These are phyloP conservation scores for Anableps anableps DNA, from an alignment of 2,797 vertebrate species.

Conservation along the genomic window DNA sequence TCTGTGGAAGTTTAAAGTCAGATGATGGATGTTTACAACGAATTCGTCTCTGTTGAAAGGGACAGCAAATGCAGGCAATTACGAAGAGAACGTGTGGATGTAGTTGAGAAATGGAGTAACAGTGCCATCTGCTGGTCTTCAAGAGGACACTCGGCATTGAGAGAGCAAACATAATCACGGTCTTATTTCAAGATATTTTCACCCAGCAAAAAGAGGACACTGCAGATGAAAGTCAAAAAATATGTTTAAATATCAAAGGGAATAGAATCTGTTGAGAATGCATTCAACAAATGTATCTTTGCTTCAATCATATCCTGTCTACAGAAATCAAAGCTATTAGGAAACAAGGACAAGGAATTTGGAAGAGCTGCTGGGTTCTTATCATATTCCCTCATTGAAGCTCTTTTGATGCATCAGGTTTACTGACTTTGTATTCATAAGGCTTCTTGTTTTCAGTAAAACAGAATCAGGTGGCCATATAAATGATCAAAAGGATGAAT, in stretches of 20 bases:
- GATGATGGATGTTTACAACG: neutral
- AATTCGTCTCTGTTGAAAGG: neutral
- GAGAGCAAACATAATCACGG: neutral
- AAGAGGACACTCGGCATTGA: neutral
- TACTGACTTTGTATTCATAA: neutral
- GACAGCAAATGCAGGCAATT: neutral
- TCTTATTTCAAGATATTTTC: neutral
- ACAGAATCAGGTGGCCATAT: neutral
- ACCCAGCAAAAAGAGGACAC: neutral
- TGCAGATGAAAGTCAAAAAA: neutral
- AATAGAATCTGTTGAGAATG: neutral
- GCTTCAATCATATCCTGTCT: neutral
- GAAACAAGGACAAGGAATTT: neutral
- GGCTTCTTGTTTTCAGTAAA: neutral
- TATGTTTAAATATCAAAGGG: neutral
- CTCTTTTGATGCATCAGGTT: neutral
- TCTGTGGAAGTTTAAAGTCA: neutral
- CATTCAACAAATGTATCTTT: neutral
- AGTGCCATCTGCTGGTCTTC: slow-evolving; percentile 43
- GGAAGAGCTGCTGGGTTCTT: neutral
- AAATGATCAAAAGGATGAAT: neutral
- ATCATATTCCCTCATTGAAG: neutral
- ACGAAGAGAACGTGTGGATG: neutral
- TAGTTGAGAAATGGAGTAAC: slow-evolving; percentile 24
- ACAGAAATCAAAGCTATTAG: neutral